Conservation (phyloP, 2,888 invertebrate species). For the Gasteruption jaculator region DNA sequence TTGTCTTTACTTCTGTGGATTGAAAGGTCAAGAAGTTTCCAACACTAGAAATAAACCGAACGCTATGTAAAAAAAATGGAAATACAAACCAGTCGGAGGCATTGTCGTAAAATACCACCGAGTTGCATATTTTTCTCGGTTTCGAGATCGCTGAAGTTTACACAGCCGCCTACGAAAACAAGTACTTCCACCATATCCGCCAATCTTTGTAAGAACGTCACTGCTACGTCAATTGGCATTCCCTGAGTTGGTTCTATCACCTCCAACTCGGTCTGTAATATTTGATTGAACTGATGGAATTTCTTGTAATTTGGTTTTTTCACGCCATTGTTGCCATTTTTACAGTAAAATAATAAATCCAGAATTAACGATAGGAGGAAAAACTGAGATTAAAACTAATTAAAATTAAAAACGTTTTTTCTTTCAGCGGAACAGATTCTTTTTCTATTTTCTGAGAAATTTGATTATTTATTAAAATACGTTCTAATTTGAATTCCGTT, state of each 20-base stretch:
- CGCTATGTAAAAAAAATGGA: conserved; percentile 10
- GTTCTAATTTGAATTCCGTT: neutral
- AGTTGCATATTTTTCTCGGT: conserved; percentile 99
- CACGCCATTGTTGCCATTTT: conserved; percentile 8
- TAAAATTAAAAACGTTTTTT: conserved; percentile 23
- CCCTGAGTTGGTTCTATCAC: conserved; percentile 98
- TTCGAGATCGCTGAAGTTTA: conserved; percentile 96
- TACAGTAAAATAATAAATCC: neutral
- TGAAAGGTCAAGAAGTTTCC: conserved; percentile 16
- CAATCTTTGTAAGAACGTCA: conserved; percentile 94
- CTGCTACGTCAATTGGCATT: conserved; percentile 96
- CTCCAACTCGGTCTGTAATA: conserved; percentile 88
- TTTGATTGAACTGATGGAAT: conserved; percentile 6
- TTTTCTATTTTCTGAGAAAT: no score
- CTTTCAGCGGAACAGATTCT: no score
- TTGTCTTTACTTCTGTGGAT: conserved; percentile 6
- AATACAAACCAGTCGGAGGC: conserved; percentile 79
- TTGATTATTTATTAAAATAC: no score
- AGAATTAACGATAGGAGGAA: conserved; percentile 18
- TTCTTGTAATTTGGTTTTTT: neutral
- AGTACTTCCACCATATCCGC: conserved; percentile 98
- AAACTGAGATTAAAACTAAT: conserved; percentile 10
- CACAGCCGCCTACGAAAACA: conserved; percentile 95
- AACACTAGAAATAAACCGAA: conserved; percentile 9
- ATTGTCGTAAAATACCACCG: conserved; percentile 97